Evolutionary conservation across 2,113 vertebrate genomes (phyloP).

Genomic region (Gnathonemus echidnorhynchus): DNA sequence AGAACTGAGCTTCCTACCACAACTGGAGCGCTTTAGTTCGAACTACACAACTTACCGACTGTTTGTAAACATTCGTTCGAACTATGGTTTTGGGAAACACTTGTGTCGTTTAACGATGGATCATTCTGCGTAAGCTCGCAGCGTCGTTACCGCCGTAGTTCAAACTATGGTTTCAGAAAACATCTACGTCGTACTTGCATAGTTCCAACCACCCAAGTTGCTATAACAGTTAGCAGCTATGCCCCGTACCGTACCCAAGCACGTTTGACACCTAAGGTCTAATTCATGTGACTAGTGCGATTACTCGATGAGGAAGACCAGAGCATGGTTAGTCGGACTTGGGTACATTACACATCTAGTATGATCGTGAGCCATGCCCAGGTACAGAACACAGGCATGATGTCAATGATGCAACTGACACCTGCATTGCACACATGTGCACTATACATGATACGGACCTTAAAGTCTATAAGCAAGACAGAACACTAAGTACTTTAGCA

Average conservation of each 20-base stretch:
- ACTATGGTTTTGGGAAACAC: too few relatives aligned
- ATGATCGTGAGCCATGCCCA: background rate
- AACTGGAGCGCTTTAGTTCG: too few relatives aligned
- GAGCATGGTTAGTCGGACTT: background rate
- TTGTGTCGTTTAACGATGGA: too few relatives aligned
- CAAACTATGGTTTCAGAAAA: too few relatives aligned
- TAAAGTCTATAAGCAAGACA: background rate
- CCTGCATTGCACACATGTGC: background rate
- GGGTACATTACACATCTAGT: background rate
- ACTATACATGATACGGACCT: background rate
- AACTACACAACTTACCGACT: too few relatives aligned
- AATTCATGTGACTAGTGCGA: background rate
- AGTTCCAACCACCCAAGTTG: too few relatives aligned
- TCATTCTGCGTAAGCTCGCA: too few relatives aligned
- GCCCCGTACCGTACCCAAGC: background rate
- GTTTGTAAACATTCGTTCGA: too few relatives aligned
- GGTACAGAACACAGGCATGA: background rate
- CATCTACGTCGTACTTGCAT: too few relatives aligned
- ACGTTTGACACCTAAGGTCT: background rate
- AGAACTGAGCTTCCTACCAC: too few relatives aligned
- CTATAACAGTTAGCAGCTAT: too few relatives aligned
- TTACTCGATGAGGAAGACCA: background rate
- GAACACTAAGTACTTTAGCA: background rate
- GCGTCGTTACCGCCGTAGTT: too few relatives aligned
- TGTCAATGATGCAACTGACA: background rate